phyloP scores from a whole-genome alignment of 2,113 vertebrate genomes.

The Protobothrops flavoviridis region DNA sequence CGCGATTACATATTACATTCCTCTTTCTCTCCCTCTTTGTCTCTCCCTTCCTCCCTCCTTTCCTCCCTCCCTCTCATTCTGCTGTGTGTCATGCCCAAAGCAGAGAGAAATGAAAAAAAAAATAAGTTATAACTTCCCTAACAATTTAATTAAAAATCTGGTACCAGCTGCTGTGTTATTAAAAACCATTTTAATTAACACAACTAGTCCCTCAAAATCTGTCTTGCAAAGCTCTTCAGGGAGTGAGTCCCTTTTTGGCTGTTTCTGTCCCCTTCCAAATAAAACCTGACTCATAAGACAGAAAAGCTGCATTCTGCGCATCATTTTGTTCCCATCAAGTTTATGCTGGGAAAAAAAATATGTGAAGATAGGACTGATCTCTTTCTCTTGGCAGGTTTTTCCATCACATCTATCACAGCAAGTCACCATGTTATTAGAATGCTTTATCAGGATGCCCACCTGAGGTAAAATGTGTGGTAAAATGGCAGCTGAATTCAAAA shows the following conservation, averaged over 20 bases:
- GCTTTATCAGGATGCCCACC: background rate
- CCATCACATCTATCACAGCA: background rate
- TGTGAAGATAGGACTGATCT: background rate
- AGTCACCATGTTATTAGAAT: background rate
- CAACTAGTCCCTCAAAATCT: background rate
- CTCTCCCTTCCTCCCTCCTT: too few species aligned
- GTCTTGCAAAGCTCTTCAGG: background rate
- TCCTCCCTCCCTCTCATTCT: background rate
- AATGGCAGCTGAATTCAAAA: background rate
- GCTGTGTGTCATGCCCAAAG: background rate
- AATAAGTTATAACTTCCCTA: background rate
- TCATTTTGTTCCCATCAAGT: background rate
- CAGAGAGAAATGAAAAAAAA: constrained; percentile 15
- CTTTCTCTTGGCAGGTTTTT: background rate
- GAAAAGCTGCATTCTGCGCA: background rate
- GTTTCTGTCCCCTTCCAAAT: background rate
- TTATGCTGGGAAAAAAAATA: background rate
- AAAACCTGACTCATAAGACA: background rate
- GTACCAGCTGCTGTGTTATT: constrained; percentile 22
- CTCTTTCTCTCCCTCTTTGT: too few species aligned
- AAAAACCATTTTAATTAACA: fast-evolving
- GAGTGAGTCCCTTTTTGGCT: background rate
- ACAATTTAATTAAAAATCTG: constrained; percentile 18
- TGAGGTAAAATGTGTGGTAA: background rate
- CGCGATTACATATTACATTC: background rate